Evolutionary conservation across 2,113 vertebrate genomes (phyloP), one percentile per base, ranked within the genome.

Genomic region (Calidris pugnax): DNA sequence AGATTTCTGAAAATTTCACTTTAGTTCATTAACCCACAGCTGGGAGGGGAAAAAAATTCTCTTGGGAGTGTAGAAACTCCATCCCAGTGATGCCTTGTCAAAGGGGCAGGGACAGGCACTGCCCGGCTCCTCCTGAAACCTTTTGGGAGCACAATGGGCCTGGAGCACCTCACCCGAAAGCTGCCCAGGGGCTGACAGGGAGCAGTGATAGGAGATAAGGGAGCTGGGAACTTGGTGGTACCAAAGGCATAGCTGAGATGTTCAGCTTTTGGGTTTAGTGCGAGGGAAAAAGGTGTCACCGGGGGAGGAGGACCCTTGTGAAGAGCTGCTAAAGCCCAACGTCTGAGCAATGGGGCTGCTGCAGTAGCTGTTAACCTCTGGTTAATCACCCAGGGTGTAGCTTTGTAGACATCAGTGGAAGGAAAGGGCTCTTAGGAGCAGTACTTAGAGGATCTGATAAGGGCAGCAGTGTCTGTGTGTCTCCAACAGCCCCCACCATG

Each of bases 101-200:
- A 51, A 39, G 50, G 57, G 62, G 14, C 71, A n/a, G 72, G 45
- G 63, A 14, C 35, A 7, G 67, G 28, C 60, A 24, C 30, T 4
- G 64, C 45, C 53, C 30, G 33, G 47, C 56, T 35, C 55, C 67
- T 2, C 53, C 18, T 35, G 72, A 37, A 6, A 23, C 11, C 4
- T 0, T 7, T 5, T 2, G 12, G n/a, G 57, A 45, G 45, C 51
- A 2, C 21, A 1, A 2, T 2, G 62, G 50, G 26, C 33, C 84
- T 4, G 51, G 59, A 53, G 39, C 7, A 3, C 33, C 92, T 51
- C 62, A 16, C 9, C 47, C 6, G 0, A 37, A 19, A 59, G 47
- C 66, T 51, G 12, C 63, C 32, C 28, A 0, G 62, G 62, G 78
- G 47, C 69, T 76, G 43, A 17, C 6, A 2, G 43, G 32, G 56